Percentiles rank a stretch among this genome's conserved stretches.
phyloP scores from a whole-genome alignment of 1,140 invertebrate species.

The roundworm (Caenorhabditis elegans) region DNA sequence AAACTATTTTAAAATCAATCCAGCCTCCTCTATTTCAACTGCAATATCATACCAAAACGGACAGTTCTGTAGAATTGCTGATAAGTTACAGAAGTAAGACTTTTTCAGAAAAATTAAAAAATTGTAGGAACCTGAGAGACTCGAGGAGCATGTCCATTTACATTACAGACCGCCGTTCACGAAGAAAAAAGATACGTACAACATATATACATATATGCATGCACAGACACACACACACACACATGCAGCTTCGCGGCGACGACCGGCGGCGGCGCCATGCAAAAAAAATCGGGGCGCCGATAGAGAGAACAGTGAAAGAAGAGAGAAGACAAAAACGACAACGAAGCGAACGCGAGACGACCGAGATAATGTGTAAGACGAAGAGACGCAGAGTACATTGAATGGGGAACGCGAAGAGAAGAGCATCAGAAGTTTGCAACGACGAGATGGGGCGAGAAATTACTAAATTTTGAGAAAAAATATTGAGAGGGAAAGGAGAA shows the following conservation, averaged over 20 bases:
- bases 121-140: too few relatives aligned
- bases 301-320: not conserved
- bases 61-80: too few relatives aligned
- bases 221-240: not conserved
- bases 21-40: too few relatives aligned
- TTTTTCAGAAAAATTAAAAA: too few relatives aligned
- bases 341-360: not conserved
- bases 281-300: slow-evolving; percentile 25
- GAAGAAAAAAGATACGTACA: not conserved
- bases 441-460: not conserved
- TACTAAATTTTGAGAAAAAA: not conserved
- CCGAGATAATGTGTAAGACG: not conserved
- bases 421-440: not conserved
- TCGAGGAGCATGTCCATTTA: not conserved
- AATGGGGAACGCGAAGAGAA: not conserved
- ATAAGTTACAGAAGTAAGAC: too few relatives aligned
- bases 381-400: not conserved
- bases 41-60: too few relatives aligned
- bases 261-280: slow-evolving; percentile 11
- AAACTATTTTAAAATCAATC: too few relatives aligned
- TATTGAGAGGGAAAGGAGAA: not conserved
- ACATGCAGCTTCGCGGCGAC: slow-evolving; percentile 17
- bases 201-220: not conserved
- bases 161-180: too few relatives aligned
- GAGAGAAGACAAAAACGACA: slow-evolving; percentile 19